These are phyloP conservation scores for Phalacrocorax aristotelis DNA, from an alignment of 2,113 vertebrate genomes.

Conservation along the genomic window DNA sequence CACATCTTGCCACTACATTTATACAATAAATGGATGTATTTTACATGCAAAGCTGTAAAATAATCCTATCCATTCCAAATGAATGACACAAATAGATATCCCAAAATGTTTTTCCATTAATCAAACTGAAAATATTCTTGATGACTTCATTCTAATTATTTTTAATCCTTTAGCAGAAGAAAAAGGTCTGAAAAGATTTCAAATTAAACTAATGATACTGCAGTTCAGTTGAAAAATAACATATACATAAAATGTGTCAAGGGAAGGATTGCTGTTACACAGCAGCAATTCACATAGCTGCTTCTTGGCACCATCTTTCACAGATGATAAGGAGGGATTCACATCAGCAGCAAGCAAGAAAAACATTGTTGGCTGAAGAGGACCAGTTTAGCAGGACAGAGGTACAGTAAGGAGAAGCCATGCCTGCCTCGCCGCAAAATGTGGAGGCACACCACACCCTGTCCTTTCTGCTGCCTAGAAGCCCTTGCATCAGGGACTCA, in stretches of 20 bases:
- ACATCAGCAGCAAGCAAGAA: rapidly evolving
- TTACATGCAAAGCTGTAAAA: not conserved
- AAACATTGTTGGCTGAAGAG: rapidly evolving
- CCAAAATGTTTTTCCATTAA: not conserved
- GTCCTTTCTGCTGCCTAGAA: not conserved
- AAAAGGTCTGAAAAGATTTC: not conserved
- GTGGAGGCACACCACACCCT: rapidly evolving
- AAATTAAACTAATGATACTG: not conserved
- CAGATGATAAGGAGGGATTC: not conserved
- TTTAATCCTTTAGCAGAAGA: not conserved
- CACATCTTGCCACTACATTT: not conserved
- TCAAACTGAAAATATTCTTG: not conserved
- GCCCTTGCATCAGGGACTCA: rapidly evolving
- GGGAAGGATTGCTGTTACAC: not conserved
- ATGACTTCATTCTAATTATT: not conserved
- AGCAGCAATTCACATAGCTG: not conserved
- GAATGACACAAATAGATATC: not conserved
- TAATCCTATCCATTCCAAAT: not conserved
- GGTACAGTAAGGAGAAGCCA: not conserved
- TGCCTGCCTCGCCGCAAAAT: rapidly evolving
- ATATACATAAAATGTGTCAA: not conserved
- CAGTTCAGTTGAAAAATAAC: not conserved
- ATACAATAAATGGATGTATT: not conserved
- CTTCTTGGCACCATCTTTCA: not conserved
- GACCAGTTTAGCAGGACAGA: not conserved